phyloP scores from a whole-genome alignment of 1,140 invertebrate species.

The Listronotus oregonensis region DNA sequence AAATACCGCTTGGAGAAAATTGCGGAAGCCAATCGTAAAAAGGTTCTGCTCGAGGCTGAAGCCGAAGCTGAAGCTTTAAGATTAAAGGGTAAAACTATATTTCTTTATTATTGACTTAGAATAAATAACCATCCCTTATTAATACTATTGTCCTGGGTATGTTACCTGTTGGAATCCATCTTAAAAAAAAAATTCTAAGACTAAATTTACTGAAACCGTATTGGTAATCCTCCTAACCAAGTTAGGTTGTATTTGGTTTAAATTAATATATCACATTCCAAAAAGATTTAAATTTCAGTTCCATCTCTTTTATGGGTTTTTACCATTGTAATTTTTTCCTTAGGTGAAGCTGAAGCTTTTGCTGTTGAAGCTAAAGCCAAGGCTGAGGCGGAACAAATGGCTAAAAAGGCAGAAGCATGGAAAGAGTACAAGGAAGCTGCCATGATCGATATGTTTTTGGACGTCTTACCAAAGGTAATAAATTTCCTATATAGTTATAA shows the following conservation, averaged over 20 bases:
- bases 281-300: no score
- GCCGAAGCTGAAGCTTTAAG: conserved; percentile 90
- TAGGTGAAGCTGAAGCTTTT: conserved; percentile 86
- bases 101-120: neutral
- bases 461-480: conserved; percentile 90
- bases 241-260: no score
- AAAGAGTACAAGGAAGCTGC: conserved; percentile 95
- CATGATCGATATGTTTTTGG: conserved; percentile 96
- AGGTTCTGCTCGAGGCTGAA: conserved; percentile 86
- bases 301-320: neutral
- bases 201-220: no score
- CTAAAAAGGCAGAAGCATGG: conserved; percentile 95
- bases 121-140: no score
- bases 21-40: conserved; percentile 87
- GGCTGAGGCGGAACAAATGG: conserved; percentile 95
- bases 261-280: no score
- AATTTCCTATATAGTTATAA: no score
- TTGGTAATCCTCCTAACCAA: no score
- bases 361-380: conserved; percentile 92
- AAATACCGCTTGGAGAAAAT: conserved; percentile 91
- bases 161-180: no score
- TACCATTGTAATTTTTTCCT: neutral
- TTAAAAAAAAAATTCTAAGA: no score
- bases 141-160: no score
- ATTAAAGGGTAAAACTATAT: conserved; percentile 57